Conservation (phyloP, 2,888 invertebrate species). For the Sipha maydis region DNA sequence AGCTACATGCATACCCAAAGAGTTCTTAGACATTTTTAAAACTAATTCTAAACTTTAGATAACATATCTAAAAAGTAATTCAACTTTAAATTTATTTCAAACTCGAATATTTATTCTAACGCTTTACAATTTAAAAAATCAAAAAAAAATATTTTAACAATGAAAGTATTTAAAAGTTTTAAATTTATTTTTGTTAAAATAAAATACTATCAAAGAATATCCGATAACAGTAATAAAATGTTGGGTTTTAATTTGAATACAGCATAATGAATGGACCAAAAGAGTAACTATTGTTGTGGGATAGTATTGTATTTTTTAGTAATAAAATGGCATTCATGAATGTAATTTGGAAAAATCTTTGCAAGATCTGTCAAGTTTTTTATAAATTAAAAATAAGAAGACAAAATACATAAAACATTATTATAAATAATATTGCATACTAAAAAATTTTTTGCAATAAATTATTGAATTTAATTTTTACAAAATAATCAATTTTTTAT, state of each 20-base stretch:
- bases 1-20: neutral
- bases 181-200: conserved; percentile 24
- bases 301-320: neutral
- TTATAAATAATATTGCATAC: too few species aligned
- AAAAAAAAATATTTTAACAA: conserved; percentile 21
- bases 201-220: neutral
- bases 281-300: neutral
- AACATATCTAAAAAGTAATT: conserved; percentile 20
- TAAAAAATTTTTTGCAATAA: too few species aligned
- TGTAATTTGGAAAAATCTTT: neutral
- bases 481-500: too few species aligned
- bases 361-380: neutral
- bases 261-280: neutral
- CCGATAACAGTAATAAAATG: neutral
- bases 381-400: neutral
- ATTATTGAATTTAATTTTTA: too few species aligned
- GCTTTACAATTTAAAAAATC: neutral
- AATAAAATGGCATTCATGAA: neutral
- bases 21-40: neutral
- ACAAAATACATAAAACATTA: too few species aligned
- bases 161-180: conserved; percentile 38
- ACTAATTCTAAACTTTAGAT: neutral
- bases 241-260: neutral
- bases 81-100: conserved; percentile 27
- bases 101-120: conserved; percentile 6